Conservation (phyloP, 1,140 invertebrate species). For the Plectus sambesii region DNA sequence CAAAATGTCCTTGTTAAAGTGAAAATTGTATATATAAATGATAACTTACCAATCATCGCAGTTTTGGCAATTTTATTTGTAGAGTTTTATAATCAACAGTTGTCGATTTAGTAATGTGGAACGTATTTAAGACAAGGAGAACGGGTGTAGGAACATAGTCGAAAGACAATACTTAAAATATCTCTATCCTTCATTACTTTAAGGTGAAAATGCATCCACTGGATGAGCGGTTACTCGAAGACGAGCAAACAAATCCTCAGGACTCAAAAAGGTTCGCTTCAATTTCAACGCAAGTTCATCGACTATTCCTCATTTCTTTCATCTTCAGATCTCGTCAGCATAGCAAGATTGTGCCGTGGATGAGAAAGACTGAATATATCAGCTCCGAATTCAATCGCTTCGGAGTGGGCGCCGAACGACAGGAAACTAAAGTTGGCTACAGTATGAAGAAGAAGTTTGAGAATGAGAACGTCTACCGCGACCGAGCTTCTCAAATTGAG, state of each 20-base stretch:
- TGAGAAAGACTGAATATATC: constrained; percentile 95
- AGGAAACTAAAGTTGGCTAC: constrained; percentile 64
- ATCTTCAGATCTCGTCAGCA: constrained; percentile 51
- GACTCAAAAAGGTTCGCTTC: too few species aligned
- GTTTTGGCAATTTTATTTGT: too few species aligned
- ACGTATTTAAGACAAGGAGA: too few species aligned
- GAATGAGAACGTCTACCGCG: constrained; percentile 90
- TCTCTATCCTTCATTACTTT: constrained; percentile 13
- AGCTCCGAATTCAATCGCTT: constrained; percentile 95
- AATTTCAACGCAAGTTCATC: too few species aligned
- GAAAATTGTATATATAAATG: too few species aligned
- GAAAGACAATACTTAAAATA: not conserved
- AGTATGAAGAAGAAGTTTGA: constrained; percentile 81
- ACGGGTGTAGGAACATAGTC: too few species aligned
- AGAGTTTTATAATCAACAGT: constrained; percentile 1
- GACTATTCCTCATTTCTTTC: too few species aligned
- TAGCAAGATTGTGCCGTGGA: constrained; percentile 84
- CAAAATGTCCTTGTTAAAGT: too few species aligned
- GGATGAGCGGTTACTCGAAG: constrained; percentile 81
- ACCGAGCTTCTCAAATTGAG: constrained; percentile 88
- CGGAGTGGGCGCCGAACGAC: constrained; percentile 66
- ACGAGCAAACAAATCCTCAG: constrained; percentile 72
- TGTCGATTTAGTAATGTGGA: constrained; percentile 1
- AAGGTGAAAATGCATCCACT: constrained; percentile 70
- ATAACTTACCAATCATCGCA: too few species aligned